phyloP scores from a whole-genome alignment of 2,113 vertebrate genomes.

The Dicentrarchus labrax region DNA sequence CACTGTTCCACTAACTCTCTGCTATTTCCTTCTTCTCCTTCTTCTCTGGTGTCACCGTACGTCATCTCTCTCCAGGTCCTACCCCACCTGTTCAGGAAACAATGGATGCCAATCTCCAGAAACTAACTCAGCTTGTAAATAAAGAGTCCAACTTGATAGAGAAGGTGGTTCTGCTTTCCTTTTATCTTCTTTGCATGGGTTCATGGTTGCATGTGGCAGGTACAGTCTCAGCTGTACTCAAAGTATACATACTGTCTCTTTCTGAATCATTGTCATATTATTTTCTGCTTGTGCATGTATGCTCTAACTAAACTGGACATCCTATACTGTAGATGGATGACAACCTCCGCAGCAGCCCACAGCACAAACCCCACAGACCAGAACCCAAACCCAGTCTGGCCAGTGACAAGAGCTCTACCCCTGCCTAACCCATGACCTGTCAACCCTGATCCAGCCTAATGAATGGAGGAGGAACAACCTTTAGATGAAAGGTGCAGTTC shows the following conservation, averaged over 20 bases:
- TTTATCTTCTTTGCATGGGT: constrained; percentile 72
- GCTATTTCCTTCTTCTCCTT: constrained; percentile 17
- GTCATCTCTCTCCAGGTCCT: constrained; percentile 86
- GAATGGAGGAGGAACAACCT: not conserved
- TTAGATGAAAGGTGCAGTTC: constrained; percentile 28
- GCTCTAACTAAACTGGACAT: constrained; percentile 49
- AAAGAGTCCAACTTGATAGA: constrained; percentile 99
- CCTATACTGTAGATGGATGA: constrained; percentile 94
- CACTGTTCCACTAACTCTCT: constrained; percentile 26
- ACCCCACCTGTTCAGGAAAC: constrained; percentile 89
- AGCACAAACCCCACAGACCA: constrained; percentile 91
- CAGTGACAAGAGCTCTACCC: constrained; percentile 85
- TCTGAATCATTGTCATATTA: not conserved
- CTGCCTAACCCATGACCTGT: constrained; percentile 81
- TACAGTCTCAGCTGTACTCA: constrained; percentile 17
- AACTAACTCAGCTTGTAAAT: constrained; percentile 99
- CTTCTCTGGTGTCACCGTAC: constrained; percentile 42
- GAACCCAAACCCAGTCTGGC: constrained; percentile 86
- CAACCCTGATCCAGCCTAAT: constrained; percentile 21
- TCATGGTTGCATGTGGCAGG: constrained; percentile 43
- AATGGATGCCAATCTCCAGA: constrained; percentile 97
- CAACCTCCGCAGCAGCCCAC: constrained; percentile 96
- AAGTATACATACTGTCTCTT: not conserved
- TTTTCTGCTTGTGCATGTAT: not conserved
- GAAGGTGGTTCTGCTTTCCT: constrained; percentile 90